Evolutionary conservation across 2,888 invertebrate genomes (phyloP).

Genomic region (Tortricodes alternella): DNA sequence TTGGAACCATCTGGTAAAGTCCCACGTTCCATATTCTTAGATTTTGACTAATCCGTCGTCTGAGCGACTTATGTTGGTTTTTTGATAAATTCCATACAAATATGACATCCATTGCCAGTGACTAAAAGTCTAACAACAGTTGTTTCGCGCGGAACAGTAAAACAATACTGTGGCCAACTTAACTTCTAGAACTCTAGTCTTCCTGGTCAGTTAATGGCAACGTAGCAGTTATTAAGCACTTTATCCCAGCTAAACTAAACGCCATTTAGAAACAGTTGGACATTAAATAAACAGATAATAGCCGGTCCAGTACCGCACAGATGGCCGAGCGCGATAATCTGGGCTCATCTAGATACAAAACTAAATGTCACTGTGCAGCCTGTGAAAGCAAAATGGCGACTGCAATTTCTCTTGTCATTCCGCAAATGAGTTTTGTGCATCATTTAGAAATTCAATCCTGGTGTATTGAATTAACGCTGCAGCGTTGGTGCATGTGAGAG

Average conservation of each 20-base stretch:
- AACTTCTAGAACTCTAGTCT: too few relatives aligned
- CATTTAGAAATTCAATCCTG: slow-evolving; percentile 72
- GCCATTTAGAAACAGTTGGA: slow-evolving; percentile 41
- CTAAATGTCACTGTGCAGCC: slow-evolving; percentile 56
- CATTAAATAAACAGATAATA: slow-evolving; percentile 52
- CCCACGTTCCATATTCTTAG: too few relatives aligned
- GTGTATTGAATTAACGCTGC: slow-evolving; percentile 61
- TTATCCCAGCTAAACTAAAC: neutral
- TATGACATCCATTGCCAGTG: too few relatives aligned
- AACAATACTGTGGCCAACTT: too few relatives aligned
- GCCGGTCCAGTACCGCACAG: slow-evolving; percentile 48
- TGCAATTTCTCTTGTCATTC: slow-evolving; percentile 72
- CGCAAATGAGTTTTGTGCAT: slow-evolving; percentile 75
- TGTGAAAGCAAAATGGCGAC: slow-evolving; percentile 57
- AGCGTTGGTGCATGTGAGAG: neutral
- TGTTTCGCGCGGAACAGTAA: too few relatives aligned
- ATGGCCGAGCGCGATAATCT: slow-evolving; percentile 57
- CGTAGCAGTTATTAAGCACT: slow-evolving; percentile 20
- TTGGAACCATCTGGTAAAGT: too few relatives aligned
- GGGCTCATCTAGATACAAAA: slow-evolving; percentile 61
- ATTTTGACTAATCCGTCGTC: too few relatives aligned
- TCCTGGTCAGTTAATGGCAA: too few relatives aligned
- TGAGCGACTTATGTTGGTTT: too few relatives aligned
- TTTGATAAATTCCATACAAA: too few relatives aligned
- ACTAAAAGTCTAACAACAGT: too few relatives aligned